Conservation (phyloP, 30 jellyfish, hydroid and myxozoan genomes). For the Cassiopea andromeda region DNA sequence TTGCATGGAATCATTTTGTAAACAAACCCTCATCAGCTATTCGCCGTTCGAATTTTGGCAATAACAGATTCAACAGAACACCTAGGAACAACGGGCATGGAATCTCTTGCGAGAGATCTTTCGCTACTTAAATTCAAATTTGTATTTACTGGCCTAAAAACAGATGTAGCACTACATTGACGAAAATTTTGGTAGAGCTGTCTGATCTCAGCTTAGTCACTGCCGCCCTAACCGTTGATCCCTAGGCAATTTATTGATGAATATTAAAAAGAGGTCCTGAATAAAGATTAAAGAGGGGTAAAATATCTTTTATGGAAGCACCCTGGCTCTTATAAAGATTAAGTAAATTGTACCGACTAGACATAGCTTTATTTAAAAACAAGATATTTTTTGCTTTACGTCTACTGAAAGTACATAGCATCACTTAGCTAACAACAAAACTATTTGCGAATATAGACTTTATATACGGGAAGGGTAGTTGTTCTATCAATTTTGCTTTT, state of each 20-base stretch:
- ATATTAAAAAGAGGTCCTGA: background rate
- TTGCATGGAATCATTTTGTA: too few species aligned
- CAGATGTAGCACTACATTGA: background rate
- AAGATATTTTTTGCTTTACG: background rate
- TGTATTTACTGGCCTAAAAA: background rate
- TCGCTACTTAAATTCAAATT: background rate
- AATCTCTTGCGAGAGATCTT: background rate
- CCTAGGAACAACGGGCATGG: background rate
- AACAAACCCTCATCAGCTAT: background rate
- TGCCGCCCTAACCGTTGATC: conserved; percentile 21
- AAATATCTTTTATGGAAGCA: conserved; percentile 1
- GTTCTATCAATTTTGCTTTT: too few species aligned
- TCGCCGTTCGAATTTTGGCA: background rate
- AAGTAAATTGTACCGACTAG: conserved; percentile 6
- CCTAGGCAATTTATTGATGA: background rate
- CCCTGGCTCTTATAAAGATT: conserved; percentile 11
- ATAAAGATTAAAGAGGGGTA: conserved; percentile 32
- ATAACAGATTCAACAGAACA: background rate
- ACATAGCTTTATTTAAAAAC: background rate
- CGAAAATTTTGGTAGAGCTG: conserved; percentile 2
- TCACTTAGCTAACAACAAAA: background rate
- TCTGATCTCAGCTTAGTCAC: conserved; percentile 54
- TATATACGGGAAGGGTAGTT: too few species aligned
- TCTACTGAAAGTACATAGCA: background rate
- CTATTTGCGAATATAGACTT: background rate